Percentiles rank a stretch among this genome's conserved stretches.
Conservation (phyloP, 2,113 vertebrate species). For the Connochaetes taurinus region DNA sequence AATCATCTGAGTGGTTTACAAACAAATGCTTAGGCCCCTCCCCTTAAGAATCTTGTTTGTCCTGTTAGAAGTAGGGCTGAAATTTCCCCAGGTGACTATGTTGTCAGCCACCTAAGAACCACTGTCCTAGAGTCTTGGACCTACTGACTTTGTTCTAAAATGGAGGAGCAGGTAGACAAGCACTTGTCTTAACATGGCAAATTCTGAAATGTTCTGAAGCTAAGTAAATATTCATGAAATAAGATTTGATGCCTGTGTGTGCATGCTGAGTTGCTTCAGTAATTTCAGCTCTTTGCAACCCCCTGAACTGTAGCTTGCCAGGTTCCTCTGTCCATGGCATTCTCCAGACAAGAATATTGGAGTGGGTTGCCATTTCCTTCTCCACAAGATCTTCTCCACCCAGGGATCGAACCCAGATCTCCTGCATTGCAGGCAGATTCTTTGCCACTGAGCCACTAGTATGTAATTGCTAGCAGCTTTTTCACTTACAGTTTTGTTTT, state of each 20-base stretch:
- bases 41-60: neutral
- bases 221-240: neutral
- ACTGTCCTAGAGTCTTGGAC: neutral
- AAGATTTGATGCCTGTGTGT: neutral
- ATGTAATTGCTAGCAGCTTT: conserved; percentile 17
- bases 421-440: neutral
- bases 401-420: neutral
- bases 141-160: neutral
- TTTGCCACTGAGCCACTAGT: neutral
- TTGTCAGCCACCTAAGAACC: neutral
- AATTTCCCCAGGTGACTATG: neutral
- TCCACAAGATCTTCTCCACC: neutral
- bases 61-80: neutral
- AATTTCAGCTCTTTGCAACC: neutral
- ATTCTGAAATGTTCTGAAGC: neutral
- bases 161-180: neutral
- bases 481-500: neutral
- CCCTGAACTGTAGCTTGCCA: neutral
- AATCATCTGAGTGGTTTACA: conserved; percentile 18
- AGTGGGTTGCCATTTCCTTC: neutral
- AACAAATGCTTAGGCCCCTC: neutral
- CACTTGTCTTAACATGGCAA: neutral
- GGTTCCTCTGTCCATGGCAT: neutral
- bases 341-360: neutral
- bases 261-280: neutral